Base-by-base conservation (phyloP, 2,797 vertebrate species). In the Myripristis jacobus region DNA sequence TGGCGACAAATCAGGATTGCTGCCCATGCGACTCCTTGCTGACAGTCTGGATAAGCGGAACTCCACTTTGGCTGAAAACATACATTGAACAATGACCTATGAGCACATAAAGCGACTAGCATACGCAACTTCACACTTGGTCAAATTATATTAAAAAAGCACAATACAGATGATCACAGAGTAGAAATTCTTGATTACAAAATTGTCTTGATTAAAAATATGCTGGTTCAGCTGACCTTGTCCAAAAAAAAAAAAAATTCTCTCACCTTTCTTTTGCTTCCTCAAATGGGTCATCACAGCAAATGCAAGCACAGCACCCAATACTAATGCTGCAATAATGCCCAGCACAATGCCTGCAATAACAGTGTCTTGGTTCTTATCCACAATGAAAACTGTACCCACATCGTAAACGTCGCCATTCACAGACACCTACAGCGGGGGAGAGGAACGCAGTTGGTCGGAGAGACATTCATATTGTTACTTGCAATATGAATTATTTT, bases 211-310 rank as follows among this genome's bases (percentile, higher is more conserved):
- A 16, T 18, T 46, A 5, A 6, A 56, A 54, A 6, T 27, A 65
- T 24, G 31, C 18, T 31, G 3, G 51, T 41, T 55, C 2, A 61
- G 8, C 15, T n/a, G 4, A 19, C 22, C 44, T 1, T 19, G 16
- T 41, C 55, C 15, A 41, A 11, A 19, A 22, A 13, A 44, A 22
- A 1, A 36, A 6, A 11, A 31, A 22, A 8, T 48, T 62, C 46
- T 15, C 87, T 86, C 57, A 95, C 94, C 91, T 91, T 88, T 94
- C 85, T 95, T 96, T 80, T 77, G 94, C 72, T 86, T 92, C 63
- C 69, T 90, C 54, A 90, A 58, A 74, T 87, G 90, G 38, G 76
- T 92, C 92, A 96, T 91, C 58, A 93, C 57, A 9, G 89, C 0
- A 0, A 92, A 90, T 0, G 90, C 80, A 8, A 94, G 88, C 66